These are phyloP conservation scores for Dipus sagitta DNA, from an alignment of 2,797 vertebrate genomes.

Conservation along the genomic window DNA sequence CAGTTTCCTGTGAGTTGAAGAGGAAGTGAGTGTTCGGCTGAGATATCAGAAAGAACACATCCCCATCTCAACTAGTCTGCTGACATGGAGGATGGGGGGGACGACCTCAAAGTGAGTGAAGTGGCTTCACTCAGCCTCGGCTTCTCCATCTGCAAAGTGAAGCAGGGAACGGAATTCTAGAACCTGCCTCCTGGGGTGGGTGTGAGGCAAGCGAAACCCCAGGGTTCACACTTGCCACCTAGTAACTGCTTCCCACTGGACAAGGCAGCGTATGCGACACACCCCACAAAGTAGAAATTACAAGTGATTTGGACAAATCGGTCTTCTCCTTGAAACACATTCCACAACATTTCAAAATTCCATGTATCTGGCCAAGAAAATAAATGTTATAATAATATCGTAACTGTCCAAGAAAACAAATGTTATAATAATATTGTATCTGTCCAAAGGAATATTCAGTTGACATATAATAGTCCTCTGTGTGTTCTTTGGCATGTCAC, in stretches of 20 bases:
- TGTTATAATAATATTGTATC: neutral
- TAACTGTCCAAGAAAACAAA: neutral
- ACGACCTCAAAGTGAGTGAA: neutral
- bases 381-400: neutral
- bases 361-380: neutral
- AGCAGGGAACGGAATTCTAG: too few species aligned
- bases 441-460: neutral
- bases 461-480: neutral
- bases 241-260: neutral
- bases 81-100: too few species aligned
- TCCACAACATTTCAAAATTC: neutral
- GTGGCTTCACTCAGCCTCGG: neutral
- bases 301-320: neutral
- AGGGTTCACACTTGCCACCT: fast-evolving
- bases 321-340: neutral
- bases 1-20: neutral
- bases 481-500: neutral
- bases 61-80: neutral
- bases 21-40: neutral
- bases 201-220: neutral
- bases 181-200: neutral
- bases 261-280: neutral
- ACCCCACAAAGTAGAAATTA: neutral
- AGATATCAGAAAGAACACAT: neutral
- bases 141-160: neutral